Conservation (phyloP, 2,888 invertebrate species). For the Machimus atricapillus region DNA sequence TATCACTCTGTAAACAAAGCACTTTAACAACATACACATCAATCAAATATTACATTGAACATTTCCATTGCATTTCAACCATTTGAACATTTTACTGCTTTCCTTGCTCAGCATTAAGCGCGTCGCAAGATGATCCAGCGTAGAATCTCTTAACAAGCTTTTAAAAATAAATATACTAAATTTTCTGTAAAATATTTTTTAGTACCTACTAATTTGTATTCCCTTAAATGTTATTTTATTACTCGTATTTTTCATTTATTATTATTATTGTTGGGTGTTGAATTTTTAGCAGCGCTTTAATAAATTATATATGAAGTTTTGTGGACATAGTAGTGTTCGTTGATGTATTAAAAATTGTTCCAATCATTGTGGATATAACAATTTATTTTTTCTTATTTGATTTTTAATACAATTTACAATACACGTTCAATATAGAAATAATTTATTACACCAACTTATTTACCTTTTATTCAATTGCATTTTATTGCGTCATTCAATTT, state of each 20-base stretch:
- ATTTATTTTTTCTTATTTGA: neutral
- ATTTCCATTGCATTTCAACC: constrained; percentile 9
- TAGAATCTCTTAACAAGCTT: constrained; percentile 23
- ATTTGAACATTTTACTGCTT: neutral
- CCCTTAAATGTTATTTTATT: neutral
- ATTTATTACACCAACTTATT: neutral
- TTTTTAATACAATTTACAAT: neutral
- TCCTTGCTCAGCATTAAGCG: neutral
- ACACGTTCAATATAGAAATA: neutral
- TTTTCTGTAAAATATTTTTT: neutral
- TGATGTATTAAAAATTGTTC: neutral
- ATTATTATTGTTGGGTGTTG: constrained; percentile 9
- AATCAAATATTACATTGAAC: neutral
- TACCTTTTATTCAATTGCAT: neutral
- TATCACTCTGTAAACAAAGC: neutral
- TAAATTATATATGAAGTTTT: neutral
- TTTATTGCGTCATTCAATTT: neutral
- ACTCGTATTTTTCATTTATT: neutral
- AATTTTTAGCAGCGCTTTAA: constrained; percentile 3
- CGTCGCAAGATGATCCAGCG: neutral
- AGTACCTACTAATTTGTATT: neutral
- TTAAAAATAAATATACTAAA: neutral
- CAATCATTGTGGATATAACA: neutral
- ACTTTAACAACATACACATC: neutral
- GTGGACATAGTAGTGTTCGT: neutral